Conservation (phyloP, 2,113 vertebrate genomes). For the Tachysurus vachellii region DNA sequence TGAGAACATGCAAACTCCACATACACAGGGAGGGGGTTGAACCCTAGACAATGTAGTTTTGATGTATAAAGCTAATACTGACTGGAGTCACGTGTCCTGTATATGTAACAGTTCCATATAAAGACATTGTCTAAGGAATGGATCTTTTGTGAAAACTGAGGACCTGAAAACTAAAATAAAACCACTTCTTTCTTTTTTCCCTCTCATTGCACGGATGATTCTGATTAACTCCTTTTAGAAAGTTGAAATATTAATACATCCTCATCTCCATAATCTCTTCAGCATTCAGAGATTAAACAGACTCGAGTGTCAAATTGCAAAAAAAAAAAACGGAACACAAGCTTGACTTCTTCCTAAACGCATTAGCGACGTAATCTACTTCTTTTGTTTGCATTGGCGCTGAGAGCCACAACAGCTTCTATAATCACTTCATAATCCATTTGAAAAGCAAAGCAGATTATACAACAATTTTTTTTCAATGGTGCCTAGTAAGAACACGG, state of each 20-base stretch:
- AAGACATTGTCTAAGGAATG: not conserved
- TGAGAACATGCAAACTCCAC: not conserved
- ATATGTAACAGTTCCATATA: not conserved
- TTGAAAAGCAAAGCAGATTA: slow-evolving; percentile 68
- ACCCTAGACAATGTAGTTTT: not conserved
- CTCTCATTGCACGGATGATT: slow-evolving; percentile 56
- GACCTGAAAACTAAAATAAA: slow-evolving; percentile 43
- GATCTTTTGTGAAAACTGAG: not conserved
- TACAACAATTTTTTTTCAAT: slow-evolving; percentile 52
- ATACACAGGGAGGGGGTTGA: no score
- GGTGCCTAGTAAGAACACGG: not conserved
- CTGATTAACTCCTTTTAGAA: slow-evolving; percentile 70
- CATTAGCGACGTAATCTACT: slow-evolving; percentile 72
- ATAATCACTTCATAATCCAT: slow-evolving; percentile 59
- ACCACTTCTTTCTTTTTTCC: slow-evolving; percentile 34
- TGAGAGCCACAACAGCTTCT: slow-evolving; percentile 61
- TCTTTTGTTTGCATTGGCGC: slow-evolving; percentile 57
- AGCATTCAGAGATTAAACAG: slow-evolving; percentile 68
- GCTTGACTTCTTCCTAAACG: slow-evolving; percentile 68
- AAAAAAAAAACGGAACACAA: slow-evolving; percentile 54
- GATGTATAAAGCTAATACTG: not conserved
- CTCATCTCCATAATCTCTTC: slow-evolving; percentile 71
- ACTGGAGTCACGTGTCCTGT: not conserved
- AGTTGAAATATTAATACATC: slow-evolving; percentile 70
- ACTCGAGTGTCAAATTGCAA: slow-evolving; percentile 65